These are phyloP conservation scores for Cyclopterus lumpus DNA, from an alignment of 2,797 vertebrate species.

Conservation along the genomic window DNA sequence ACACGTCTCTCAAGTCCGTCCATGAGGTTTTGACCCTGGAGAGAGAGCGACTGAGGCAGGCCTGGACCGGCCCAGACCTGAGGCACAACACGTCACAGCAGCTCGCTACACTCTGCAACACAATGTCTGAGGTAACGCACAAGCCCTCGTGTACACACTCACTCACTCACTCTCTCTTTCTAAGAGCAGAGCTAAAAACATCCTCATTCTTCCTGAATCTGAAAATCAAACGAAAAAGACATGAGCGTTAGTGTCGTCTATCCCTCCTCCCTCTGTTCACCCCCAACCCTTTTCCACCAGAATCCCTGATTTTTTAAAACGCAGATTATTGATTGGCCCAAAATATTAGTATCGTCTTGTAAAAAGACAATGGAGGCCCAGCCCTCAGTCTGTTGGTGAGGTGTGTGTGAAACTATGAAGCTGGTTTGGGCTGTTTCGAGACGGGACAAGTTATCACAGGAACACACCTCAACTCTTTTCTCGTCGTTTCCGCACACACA, in stretches of 20 bases:
- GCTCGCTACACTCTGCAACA: slow-evolving; percentile 73
- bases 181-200: neutral
- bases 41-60: slow-evolving; percentile 85
- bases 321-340: neutral
- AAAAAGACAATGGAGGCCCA: slow-evolving; percentile 36
- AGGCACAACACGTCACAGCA: slow-evolving; percentile 74
- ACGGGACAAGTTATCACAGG: slow-evolving; percentile 33
- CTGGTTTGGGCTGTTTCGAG: slow-evolving; percentile 76
- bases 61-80: slow-evolving; percentile 79
- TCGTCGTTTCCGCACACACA: neutral
- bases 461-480: slow-evolving; percentile 49
- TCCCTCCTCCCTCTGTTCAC: neutral
- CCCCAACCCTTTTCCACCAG: neutral
- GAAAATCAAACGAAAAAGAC: neutral
- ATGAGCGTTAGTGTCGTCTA: neutral
- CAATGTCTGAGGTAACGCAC: slow-evolving; percentile 79
- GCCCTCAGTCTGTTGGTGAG: slow-evolving; percentile 32
- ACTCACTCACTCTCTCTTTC: neutral
- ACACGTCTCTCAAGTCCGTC: slow-evolving; percentile 83
- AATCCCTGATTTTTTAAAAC: neutral
- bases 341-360: slow-evolving; percentile 11
- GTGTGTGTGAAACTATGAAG: slow-evolving; percentile 62
- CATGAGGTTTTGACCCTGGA: slow-evolving; percentile 87
- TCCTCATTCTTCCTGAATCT: neutral
- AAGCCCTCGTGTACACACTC: neutral